A percentile compares a stretch with the other conserved stretches of the same genome.
phyloP scores from a whole-genome alignment of 2,888 invertebrate species.

The Tetheella fluctuosa region DNA sequence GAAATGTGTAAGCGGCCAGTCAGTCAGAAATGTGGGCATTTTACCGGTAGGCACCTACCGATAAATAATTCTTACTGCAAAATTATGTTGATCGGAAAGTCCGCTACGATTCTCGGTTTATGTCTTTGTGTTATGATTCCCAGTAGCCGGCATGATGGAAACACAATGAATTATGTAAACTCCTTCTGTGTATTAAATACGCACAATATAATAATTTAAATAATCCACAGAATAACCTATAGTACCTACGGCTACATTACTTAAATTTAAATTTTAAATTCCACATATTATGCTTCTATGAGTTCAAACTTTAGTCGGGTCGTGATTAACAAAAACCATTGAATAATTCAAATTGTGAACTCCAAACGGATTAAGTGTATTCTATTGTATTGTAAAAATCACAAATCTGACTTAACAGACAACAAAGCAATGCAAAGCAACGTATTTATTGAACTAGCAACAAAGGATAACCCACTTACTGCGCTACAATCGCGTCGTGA shows the following conservation, averaged over 20 bases:
- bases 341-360: conserved; percentile 16
- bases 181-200: background rate
- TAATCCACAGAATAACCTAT: background rate
- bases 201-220: background rate
- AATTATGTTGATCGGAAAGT: conserved; percentile 1
- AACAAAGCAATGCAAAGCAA: conserved; percentile 35
- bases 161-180: background rate
- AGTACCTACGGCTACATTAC: background rate
- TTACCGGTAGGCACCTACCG: background rate
- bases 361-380: conserved; percentile 24
- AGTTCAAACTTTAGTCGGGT: conserved; percentile 4
- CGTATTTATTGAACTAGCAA: conserved; percentile 33
- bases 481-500: conserved; percentile 23
- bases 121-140: background rate
- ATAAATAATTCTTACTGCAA: background rate
- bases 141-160: background rate
- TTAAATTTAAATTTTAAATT: conserved; percentile 11
- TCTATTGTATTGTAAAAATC: conserved; percentile 21
- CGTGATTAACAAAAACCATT: conserved; percentile 5
- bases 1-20: background rate
- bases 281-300: background rate
- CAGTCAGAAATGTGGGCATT: background rate
- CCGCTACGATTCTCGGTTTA: background rate
- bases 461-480: conserved; percentile 42
- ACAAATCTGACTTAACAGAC: conserved; percentile 18